Base-by-base conservation (phyloP, 1,140 invertebrate genomes). In the Zaprionus kolodkinae region DNA sequence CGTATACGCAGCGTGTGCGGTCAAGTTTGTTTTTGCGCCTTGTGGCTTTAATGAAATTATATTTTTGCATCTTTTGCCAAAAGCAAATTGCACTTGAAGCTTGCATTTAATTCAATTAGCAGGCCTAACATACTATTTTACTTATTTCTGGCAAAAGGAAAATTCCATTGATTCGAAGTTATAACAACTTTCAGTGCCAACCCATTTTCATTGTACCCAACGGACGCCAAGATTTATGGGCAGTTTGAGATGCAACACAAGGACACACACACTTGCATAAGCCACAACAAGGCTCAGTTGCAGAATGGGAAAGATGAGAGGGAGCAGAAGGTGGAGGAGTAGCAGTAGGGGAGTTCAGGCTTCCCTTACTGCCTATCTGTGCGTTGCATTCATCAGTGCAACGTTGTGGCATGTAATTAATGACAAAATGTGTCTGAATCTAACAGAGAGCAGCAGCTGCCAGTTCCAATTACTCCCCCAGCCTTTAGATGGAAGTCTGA, bases 401-500 rank as follows among this genome's bases (percentile, higher is more conserved):
- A 15, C 43, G 62, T 78, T 70, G 77, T 72, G 45, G 61, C 62
- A 84, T 25, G 74, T 72, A 84, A 88, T 88, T 89, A 88, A 84
- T 78, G 69, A 52, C 50, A 76, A 73, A 78, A 65, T 55, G 56
- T 61, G 71, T 45, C 61, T 50, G 21, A 48, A 17, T 45, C 43
- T 30, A 30, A 6, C 27, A 30, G 27, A 30, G 27, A 30, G 27
- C 27, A 30, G 27, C 27, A 30, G 27, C 50, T 87, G 84, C 57
- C 76, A 88, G 71, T 73, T 70, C 70, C 78, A 88, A 87, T 88
- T 30, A 30, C 27, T 35, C 33, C 33, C 33, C 10, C 33, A 7
- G 21, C 21, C 21, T n/a, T n/a, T n/a, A n/a, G n/a, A n/a, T n/a
- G n/a, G n/a, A n/a, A n/a, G n/a, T n/a, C n/a, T n/a, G n/a, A n/a